Base-by-base conservation (phyloP, 1,140 invertebrate genomes). In the Drosophila funebris region DNA sequence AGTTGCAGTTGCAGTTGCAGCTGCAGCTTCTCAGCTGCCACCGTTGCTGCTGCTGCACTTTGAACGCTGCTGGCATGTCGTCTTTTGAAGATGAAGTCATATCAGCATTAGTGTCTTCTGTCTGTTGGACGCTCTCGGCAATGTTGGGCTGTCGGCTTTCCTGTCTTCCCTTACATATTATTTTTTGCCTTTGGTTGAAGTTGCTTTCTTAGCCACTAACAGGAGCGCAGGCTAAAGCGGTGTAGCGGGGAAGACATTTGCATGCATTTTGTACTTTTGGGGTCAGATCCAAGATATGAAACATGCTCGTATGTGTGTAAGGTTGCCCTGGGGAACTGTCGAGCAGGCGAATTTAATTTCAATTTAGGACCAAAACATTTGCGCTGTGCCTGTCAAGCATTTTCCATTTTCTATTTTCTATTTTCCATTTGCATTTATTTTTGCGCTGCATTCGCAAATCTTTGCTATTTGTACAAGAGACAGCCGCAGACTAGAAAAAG, bases 391-490 rank as follows among this genome's bases (percentile, higher is more conserved):
- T 72, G 69, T 72, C 69, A 72, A 72, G 62, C 50, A 68, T 73
- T 73, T 73, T 67, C 62, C 69, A 70, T 64, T 64, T 44, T 48
- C 67, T 63, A n/a, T n/a, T n/a, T n/a, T n/a, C n/a, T n/a, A n/a
- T n/a, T 70, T 77, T 56, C 18, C 77, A 73, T 62, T 80, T 82
- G 62, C 80, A 84, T 83, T 84, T 84, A 84, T 84, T 84, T 85
- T 85, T 87, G 70, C 78, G 67, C 82, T 82, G 78, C 78, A 72
- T 82, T 78, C 80, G 82, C 78, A 85, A 85, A 85, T 85, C 82
- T 87, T 87, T 78, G 76, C 78, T 87, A 87, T 85, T 85, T 87
- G 82, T 85, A 87, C 68, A 77, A 80, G 77, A 75, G 81, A 87
- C 77, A 85, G 77, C 70, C 74, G 82, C 82, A 72, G 82, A 87